Percentiles rank a stretch among this genome's conserved stretches.
Evolutionary conservation across 2,888 invertebrate species (phyloP).

Genomic region (Sipha maydis): DNA sequence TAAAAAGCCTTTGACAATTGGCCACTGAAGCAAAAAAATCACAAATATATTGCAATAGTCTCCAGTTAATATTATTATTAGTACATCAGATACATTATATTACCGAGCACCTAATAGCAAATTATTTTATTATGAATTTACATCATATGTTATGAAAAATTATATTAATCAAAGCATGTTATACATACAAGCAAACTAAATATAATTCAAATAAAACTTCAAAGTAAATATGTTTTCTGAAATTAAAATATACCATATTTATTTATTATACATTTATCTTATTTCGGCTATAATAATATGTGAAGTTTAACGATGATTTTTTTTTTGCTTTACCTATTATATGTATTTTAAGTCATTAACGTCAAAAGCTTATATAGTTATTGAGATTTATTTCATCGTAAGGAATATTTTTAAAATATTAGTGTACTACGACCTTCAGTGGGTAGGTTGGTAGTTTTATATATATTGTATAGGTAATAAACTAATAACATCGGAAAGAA

Average conservation of each 20-base stretch:
- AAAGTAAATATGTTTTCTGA: neutral
- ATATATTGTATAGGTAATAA: neutral
- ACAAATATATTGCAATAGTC: neutral
- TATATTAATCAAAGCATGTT: neutral
- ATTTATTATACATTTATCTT: conserved; percentile 9
- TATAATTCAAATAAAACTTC: conserved; percentile 5
- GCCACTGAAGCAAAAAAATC: neutral
- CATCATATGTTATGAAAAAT: neutral
- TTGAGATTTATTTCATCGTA: neutral
- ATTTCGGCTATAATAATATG: neutral
- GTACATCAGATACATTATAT: neutral
- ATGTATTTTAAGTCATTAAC: neutral
- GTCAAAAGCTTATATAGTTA: neutral
- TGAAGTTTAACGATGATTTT: neutral
- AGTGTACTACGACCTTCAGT: neutral
- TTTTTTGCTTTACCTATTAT: neutral
- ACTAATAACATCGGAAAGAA: neutral
- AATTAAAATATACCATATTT: conserved; percentile 1
- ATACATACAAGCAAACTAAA: neutral
- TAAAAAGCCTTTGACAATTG: neutral
- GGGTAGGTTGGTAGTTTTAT: neutral
- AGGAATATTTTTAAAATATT: neutral
- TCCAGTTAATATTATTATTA: neutral
- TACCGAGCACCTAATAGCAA: neutral
- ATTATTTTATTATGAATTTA: neutral